Percentiles rank a stretch among this genome's conserved stretches.
These are phyloP conservation scores for Ochotona curzoniae DNA, from an alignment of 2,113 vertebrate genomes.

Conservation along the genomic window DNA sequence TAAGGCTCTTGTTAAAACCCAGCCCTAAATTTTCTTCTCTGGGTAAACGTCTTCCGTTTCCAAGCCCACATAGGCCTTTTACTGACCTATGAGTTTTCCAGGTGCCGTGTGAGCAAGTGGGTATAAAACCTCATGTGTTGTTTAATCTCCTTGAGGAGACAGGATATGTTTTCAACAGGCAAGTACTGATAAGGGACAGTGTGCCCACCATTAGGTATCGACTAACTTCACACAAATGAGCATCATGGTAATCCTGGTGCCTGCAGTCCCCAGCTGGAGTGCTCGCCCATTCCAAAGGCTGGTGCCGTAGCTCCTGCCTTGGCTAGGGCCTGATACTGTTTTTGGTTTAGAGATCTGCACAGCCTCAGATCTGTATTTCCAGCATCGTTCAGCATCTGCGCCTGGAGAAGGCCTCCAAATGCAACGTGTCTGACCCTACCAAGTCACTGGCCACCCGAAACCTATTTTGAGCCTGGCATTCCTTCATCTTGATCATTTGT, in stretches of 20 bases:
- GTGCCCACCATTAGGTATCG: not conserved
- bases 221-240: not conserved
- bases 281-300: not conserved
- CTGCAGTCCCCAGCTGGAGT: not conserved
- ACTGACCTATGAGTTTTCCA: not conserved
- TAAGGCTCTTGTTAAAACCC: not conserved
- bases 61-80: not conserved
- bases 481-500: not conserved
- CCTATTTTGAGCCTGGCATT: not conserved
- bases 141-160: not conserved
- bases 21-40: conserved; percentile 6
- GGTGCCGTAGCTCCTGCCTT: not conserved
- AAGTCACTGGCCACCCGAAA: rapidly evolving
- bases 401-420: not conserved
- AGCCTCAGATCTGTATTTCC: not conserved
- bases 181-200: not conserved
- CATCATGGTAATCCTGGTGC: not conserved
- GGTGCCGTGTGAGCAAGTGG: not conserved
- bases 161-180: not conserved
- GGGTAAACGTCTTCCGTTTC: not conserved
- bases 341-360: not conserved
- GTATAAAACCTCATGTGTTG: not conserved
- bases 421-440: not conserved
- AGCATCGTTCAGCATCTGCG: not conserved
- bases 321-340: not conserved